These are phyloP conservation scores for Scaptomyza caliginosa DNA, from an alignment of 2,888 invertebrate species.

Conservation along the genomic window DNA sequence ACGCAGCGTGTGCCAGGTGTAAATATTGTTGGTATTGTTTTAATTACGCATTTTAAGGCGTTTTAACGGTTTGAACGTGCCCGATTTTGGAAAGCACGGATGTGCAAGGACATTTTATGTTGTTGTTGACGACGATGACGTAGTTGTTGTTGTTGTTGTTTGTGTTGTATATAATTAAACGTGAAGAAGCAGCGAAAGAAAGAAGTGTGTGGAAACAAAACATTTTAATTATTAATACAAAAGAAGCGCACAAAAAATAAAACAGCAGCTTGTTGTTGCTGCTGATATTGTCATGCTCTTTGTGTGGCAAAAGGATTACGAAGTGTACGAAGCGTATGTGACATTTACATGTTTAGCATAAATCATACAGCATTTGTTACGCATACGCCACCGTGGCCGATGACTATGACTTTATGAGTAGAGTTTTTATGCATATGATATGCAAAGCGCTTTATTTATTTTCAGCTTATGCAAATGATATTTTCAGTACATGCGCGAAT, in stretches of 20 bases:
- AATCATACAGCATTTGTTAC: slow-evolving; percentile 30
- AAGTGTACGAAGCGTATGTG: slow-evolving; percentile 16
- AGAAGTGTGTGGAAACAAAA: slow-evolving; percentile 52
- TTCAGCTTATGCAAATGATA: slow-evolving; percentile 33
- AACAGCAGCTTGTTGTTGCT: slow-evolving; percentile 2
- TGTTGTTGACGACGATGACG: too few relatives aligned
- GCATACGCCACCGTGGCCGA: slow-evolving; percentile 57
- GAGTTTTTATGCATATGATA: slow-evolving; percentile 1
- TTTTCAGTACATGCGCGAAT: slow-evolving; percentile 8
- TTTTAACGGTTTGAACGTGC: slow-evolving; percentile 20
- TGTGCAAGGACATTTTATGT: slow-evolving; percentile 18
- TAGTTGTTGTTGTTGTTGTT: slow-evolving; percentile 34
- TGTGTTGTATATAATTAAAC: slow-evolving; percentile 58
- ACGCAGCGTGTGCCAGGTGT: slow-evolving; percentile 26
- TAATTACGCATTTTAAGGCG: slow-evolving; percentile 39
- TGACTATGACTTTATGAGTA: slow-evolving; percentile 38
- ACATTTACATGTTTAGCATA: slow-evolving; percentile 59
- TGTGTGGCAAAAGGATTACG: slow-evolving; percentile 12
- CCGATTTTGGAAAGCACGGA: slow-evolving; percentile 18
- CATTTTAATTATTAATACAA: slow-evolving; percentile 44
- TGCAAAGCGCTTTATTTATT: neutral
- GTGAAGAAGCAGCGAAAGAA: slow-evolving; percentile 17
- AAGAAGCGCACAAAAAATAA: neutral
- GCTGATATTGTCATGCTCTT: slow-evolving; percentile 34
- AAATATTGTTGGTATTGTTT: slow-evolving; percentile 17